A percentile compares a stretch with the other conserved stretches of the same genome.
Evolutionary conservation across 2,113 vertebrate genomes (phyloP).

Genomic region (Lampris incognitus): DNA sequence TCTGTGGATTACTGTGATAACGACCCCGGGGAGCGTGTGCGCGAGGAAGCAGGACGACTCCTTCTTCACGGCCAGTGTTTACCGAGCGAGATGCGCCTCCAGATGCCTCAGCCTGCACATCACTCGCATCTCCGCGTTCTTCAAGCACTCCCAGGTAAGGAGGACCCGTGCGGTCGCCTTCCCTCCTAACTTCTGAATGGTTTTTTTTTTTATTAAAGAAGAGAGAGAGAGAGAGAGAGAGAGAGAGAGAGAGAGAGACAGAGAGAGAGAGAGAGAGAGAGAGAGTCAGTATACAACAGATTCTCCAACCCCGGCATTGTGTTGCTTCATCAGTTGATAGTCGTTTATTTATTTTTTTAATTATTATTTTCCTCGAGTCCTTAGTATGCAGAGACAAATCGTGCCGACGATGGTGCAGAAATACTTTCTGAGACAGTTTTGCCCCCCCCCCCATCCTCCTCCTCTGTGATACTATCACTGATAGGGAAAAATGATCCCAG

Average conservation of each 20-base stretch:
- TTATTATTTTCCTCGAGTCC: constrained; percentile 21
- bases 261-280: no score
- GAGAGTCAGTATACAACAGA: no score
- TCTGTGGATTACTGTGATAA: constrained; percentile 87
- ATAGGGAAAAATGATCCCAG: not conserved
- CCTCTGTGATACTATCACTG: not conserved
- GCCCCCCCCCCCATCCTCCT: not conserved
- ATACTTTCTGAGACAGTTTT: constrained; percentile 32
- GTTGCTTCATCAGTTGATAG: constrained; percentile 2
- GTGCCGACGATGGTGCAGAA: constrained; percentile 38
- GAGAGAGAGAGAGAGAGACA: no score
- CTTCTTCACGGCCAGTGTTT: constrained; percentile 84
- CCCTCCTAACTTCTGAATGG: not conserved
- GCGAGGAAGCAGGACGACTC: constrained; percentile 88
- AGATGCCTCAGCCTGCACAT: constrained; percentile 96
- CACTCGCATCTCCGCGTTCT: constrained; percentile 94
- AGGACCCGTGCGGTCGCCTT: constrained; percentile 3
- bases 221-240: no score
- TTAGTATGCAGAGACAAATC: constrained; percentile 13
- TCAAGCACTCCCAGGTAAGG: constrained; percentile 93
- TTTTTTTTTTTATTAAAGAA: no score
- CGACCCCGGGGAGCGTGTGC: constrained; percentile 76
- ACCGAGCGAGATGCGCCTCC: constrained; percentile 91
- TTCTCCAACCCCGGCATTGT: no score
- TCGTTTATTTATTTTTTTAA: not conserved